Percentiles rank a stretch among this genome's conserved stretches.
Conservation (phyloP, 2,888 invertebrate species). For the Phaedon cochleariae region DNA sequence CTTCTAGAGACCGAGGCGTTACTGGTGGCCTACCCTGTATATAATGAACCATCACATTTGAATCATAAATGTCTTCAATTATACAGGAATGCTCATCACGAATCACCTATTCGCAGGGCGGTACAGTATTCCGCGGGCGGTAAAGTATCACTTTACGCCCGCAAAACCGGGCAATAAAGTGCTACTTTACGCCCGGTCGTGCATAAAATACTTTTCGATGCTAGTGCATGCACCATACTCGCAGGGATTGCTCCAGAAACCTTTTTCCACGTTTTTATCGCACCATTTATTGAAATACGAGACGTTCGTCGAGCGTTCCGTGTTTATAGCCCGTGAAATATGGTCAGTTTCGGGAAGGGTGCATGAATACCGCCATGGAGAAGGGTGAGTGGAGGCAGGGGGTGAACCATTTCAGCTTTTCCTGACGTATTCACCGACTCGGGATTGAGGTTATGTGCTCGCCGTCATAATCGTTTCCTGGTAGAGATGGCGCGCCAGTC, state of each 20-base stretch:
- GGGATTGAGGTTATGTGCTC: background rate
- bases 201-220: no score
- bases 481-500: background rate
- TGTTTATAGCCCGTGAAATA: slow-evolving; percentile 34
- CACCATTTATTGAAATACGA: slow-evolving; percentile 30
- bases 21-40: no score
- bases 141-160: no score
- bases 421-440: background rate
- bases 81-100: no score
- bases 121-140: no score
- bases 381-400: background rate
- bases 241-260: slow-evolving; percentile 12
- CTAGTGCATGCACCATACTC: no score
- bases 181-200: no score
- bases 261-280: slow-evolving; percentile 28
- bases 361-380: slow-evolving; percentile 3
- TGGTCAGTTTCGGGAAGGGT: slow-evolving; percentile 14
- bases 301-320: slow-evolving; percentile 20
- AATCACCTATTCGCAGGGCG: no score
- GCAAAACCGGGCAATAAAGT: no score
- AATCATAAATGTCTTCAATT: no score
- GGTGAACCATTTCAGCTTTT: background rate
- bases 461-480: slow-evolving; percentile 1
- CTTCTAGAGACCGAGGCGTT: no score
- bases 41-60: no score